Evolutionary conservation across 2,113 vertebrate genomes (phyloP).

Genomic region (Cygnus atratus): DNA sequence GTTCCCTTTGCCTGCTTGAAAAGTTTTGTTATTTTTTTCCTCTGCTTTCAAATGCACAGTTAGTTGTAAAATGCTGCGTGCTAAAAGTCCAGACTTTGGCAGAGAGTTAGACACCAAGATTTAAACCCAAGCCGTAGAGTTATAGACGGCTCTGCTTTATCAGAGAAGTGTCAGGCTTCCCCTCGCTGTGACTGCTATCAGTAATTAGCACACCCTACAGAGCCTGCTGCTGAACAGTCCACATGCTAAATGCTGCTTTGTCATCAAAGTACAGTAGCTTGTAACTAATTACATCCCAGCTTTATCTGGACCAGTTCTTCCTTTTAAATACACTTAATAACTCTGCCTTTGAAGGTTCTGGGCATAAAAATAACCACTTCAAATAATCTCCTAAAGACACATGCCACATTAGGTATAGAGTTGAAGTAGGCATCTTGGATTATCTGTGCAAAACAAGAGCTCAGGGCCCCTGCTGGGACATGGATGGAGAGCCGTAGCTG

Average conservation of each 20-base stretch:
- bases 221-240: conserved; percentile 18
- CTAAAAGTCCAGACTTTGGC: conserved; percentile 3
- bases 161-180: conserved; percentile 49
- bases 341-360: conserved; percentile 40
- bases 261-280: conserved; percentile 67
- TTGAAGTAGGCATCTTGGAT: conserved; percentile 45
- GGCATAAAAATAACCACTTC: conserved; percentile 64
- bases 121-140: neutral
- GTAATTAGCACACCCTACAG: conserved; percentile 54
- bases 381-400: conserved; percentile 54
- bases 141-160: conserved; percentile 49
- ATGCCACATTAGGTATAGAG: conserved; percentile 1
- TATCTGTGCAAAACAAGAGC: conserved; percentile 25
- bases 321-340: conserved; percentile 68
- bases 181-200: conserved; percentile 38
- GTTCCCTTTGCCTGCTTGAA: neutral
- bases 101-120: neutral
- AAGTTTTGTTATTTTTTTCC: too few relatives aligned
- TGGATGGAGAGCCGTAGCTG: neutral
- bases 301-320: conserved; percentile 59
- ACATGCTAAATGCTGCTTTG: conserved; percentile 35
- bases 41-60: rapidly evolving
- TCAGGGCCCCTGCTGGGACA: neutral
- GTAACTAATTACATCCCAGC: conserved; percentile 68
- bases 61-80: neutral